Base-by-base conservation (phyloP, 2,113 vertebrate species). In the Delphinus delphis region DNA sequence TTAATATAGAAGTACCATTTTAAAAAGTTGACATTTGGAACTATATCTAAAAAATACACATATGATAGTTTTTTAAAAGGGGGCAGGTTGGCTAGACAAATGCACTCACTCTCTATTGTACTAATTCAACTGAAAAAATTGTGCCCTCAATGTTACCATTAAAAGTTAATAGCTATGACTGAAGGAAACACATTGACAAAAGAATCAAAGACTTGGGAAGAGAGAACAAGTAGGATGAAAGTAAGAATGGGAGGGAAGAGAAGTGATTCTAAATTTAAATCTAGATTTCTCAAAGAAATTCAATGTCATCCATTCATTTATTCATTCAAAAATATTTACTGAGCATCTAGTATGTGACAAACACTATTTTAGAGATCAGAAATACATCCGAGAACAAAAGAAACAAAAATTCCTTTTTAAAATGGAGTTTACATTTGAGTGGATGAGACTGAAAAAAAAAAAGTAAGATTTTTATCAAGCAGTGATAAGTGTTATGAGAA, bases 281-380 rank as follows among this genome's bases (percentile, higher is more conserved):
- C 31, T 55, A 84, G 26, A 74, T 88, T 86, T 84, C 44, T 73
- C 17, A 63, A 71, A 88, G 58, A 85, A 26, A 58, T 4, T 88
- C 62, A n/a, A 58, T 76, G 11, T 21, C 38, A 92, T 25, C 47
- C 11, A n/a, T 71, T 76, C 15, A 93, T 93, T 65, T 58, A 62
- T n/a, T 53, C 14, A 65, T 77, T 96, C 25, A 73, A 67, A 90
- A 70, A 47, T 81, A 81, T 53, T 38, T 92, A 79, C 67, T 71
- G 74, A 70, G 21, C 67, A 92, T 65, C 38, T 65, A 14, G 13
- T 60, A 60, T 77, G 31, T 62, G 8, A 0, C 21, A 79, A 73
- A 38, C 74, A 76, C 4, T 68, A 41, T 93, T 81, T 33, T 68
- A 50, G 13, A 38, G 6, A 63, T 60, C 41, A 91, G n/a, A 23